Evolutionary conservation across 2,888 invertebrate genomes (phyloP), one percentile per base, ranked within the genome.

Genomic region (Aethes cnicana): DNA sequence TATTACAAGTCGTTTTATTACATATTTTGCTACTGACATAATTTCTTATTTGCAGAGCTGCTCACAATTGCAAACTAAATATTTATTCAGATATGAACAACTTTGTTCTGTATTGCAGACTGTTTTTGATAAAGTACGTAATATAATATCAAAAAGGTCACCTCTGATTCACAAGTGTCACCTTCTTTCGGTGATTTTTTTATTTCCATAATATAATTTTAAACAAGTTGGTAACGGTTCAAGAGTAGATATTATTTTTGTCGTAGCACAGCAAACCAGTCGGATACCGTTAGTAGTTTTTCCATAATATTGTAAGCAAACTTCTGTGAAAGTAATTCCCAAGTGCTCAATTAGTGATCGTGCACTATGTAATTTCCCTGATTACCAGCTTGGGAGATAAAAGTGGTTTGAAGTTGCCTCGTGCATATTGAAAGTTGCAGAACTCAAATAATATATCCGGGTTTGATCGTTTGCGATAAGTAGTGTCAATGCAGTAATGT

Each of bases 291-390:
- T 26, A 44, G 37, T 32, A 37, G 44, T 46, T 39, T 44, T 52
- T 53, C 56, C 55, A 60, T 60, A 54, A 52, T 50, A 35, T 54
- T 50, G 46, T 50, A 53, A 52, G 33, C 48, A 41, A 43, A 33
- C 35, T 56, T 56, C 57, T 41, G 59, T 59, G 63, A 66, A 68
- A 72, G 69, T 65, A 39, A 50, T 35, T 43, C 36, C 43, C 50
- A 37, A 52, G 37, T 26, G 52, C 47, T 54, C 63, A 64, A 58
- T 63, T 63, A 64, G 59, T 52, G 57, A 43, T 57, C 59, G 64
- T 63, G 64, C 55, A 64, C 71, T 59, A 59, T 77, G 63, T 74
- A 79, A 81, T 81, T 81, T 80, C 75, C 77, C 70, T 69, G 69
- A 63, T 76, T 68, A 69, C 72, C 73, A 69, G 66, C 64, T 57